These are phyloP conservation scores for Osmerus eperlanus DNA, from an alignment of 2,113 vertebrate species.

Conservation along the genomic window DNA sequence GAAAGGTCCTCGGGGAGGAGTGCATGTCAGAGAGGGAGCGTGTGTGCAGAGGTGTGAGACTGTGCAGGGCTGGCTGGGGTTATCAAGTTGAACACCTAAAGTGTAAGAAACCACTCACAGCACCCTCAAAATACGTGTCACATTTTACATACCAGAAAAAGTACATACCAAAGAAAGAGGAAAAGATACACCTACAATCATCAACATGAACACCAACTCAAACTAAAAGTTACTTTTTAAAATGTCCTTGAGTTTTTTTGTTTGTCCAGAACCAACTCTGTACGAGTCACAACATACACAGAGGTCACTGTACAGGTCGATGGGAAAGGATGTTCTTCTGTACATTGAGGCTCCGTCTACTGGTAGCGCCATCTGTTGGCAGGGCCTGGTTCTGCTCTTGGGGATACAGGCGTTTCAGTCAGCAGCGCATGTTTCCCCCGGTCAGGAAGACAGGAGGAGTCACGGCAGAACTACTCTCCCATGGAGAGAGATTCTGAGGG, in stretches of 20 bases:
- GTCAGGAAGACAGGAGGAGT: conserved; percentile 13
- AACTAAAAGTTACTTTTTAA: too few relatives aligned
- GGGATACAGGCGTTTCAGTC: conserved; percentile 1
- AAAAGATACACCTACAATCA: too few relatives aligned
- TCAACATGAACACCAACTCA: too few relatives aligned
- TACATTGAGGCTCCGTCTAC: conserved; percentile 6
- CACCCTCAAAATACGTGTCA: too few relatives aligned
- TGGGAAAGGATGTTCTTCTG: neutral
- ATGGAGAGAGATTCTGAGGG: conserved; percentile 20
- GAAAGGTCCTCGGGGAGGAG: conserved; percentile 1
- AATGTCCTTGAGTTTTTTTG: too few relatives aligned
- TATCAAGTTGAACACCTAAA: too few relatives aligned
- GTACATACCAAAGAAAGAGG: too few relatives aligned
- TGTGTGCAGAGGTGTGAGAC: conserved; percentile 6
- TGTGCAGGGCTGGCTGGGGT: neutral
- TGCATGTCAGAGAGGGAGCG: neutral
- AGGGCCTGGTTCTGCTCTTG: conserved; percentile 40
- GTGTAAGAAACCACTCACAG: too few relatives aligned
- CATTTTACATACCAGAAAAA: too few relatives aligned
- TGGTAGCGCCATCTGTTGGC: conserved; percentile 55
- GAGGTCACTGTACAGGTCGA: neutral
- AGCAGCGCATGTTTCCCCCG: conserved; percentile 20
- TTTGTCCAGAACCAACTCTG: too few relatives aligned
- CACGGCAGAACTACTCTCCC: conserved; percentile 8
- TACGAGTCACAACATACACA: too few relatives aligned